A percentile compares a stretch with the other conserved stretches of the same genome.
These are phyloP conservation scores for Copidosoma floridanum DNA, from an alignment of 1,140 invertebrate species.

Conservation along the genomic window DNA sequence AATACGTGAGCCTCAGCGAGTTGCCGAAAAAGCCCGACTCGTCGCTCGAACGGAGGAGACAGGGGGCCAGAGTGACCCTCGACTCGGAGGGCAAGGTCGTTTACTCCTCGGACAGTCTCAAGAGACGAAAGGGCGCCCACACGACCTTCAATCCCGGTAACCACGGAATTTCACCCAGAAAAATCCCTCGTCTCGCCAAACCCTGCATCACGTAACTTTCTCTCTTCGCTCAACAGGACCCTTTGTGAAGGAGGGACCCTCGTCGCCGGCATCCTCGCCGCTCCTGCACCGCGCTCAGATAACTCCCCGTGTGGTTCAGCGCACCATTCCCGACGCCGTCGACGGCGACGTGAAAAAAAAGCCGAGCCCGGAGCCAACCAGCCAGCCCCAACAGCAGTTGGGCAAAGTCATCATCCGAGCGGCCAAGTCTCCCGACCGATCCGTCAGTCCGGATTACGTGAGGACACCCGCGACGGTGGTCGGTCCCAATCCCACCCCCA, in stretches of 20 bases:
- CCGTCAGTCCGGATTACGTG: conserved; percentile 62
- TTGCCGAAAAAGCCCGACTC: conserved; percentile 61
- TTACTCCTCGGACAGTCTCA: conserved; percentile 84
- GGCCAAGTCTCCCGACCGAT: conserved; percentile 57
- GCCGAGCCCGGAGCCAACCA: conserved; percentile 30
- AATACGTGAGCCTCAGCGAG: conserved; percentile 80
- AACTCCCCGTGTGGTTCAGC: conserved; percentile 49
- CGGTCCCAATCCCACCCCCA: conserved; percentile 55
- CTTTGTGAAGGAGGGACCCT: conserved; percentile 49
- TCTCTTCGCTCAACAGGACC: conserved; percentile 40
- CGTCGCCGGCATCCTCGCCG: conserved; percentile 52
- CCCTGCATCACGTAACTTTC: neutral
- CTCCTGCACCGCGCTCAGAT: conserved; percentile 48
- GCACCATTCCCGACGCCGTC: conserved; percentile 46
- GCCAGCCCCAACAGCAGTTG: conserved; percentile 52
- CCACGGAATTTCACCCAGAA: too few relatives aligned
- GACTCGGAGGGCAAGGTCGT: conserved; percentile 88
- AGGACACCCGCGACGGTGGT: conserved; percentile 62
- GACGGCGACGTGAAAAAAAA: conserved; percentile 54
- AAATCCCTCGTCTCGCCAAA: neutral
- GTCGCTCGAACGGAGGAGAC: conserved; percentile 59
- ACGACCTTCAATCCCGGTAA: conserved; percentile 79
- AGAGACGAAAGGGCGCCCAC: conserved; percentile 75
- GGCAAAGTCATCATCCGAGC: conserved; percentile 68
- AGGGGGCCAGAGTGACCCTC: conserved; percentile 78